Percentiles rank a stretch among this genome's conserved stretches.
Evolutionary conservation across 1,140 invertebrate species (phyloP).

Genomic region (Arctopsyche grandis): DNA sequence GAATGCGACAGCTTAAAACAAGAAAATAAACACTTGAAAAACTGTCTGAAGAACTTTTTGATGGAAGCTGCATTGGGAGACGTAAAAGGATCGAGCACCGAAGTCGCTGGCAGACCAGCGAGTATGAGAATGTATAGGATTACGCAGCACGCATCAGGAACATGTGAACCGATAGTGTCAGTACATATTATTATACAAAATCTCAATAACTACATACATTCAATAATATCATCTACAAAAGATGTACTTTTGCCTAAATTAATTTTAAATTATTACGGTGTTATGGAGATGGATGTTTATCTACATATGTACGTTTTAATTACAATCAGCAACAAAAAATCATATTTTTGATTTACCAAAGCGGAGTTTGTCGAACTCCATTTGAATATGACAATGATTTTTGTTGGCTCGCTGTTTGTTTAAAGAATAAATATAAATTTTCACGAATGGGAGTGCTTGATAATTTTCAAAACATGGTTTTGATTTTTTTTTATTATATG

Average conservation of each 20-base stretch:
- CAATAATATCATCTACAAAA: conserved; percentile 5
- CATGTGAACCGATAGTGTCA: conserved; percentile 51
- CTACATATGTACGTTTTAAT: too few relatives aligned
- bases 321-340: too few relatives aligned
- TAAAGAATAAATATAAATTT: too few relatives aligned
- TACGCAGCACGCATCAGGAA: conserved; percentile 55
- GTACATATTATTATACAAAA: not conserved
- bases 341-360: too few relatives aligned
- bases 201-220: not conserved
- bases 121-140: conserved; percentile 59
- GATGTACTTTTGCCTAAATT: conserved; percentile 5
- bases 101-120: conserved; percentile 55
- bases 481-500: too few relatives aligned
- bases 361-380: too few relatives aligned
- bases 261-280: not conserved
- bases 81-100: conserved; percentile 53
- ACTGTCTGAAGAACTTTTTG: conserved; percentile 63
- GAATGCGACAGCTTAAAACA: conserved; percentile 61
- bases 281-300: not conserved
- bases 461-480: too few relatives aligned
- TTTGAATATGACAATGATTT: too few relatives aligned
- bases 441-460: too few relatives aligned
- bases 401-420: too few relatives aligned
- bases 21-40: conserved; percentile 63
- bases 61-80: conserved; percentile 62